Conservation (phyloP, 2,888 invertebrate genomes). For the Drosophila diplacantha region DNA sequence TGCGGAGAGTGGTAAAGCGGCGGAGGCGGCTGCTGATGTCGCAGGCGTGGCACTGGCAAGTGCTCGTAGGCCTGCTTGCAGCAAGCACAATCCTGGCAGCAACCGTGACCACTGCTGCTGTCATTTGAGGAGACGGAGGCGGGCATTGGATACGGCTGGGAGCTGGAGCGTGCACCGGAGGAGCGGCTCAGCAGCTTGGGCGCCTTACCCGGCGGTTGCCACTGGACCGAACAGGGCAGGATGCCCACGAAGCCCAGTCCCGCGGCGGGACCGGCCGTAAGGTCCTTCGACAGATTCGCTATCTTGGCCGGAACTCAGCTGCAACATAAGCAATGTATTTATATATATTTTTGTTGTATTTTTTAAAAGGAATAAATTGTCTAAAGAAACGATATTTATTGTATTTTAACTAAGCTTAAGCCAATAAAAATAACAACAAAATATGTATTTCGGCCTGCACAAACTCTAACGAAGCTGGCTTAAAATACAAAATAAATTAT, state of each 20-base stretch:
- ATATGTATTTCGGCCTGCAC: too few species aligned
- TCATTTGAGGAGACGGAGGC: neutral
- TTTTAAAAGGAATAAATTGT: neutral
- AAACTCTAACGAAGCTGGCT: conserved; percentile 2
- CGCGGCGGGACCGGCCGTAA: conserved; percentile 70
- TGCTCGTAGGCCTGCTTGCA: conserved; percentile 59
- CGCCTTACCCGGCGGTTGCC: conserved; percentile 70
- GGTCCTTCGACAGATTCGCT: conserved; percentile 51
- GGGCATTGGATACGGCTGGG: conserved; percentile 68
- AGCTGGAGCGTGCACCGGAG: conserved; percentile 52
- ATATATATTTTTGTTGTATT: neutral
- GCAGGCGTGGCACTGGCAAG: conserved; percentile 59
- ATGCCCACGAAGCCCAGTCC: conserved; percentile 76
- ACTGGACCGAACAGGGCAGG: conserved; percentile 75
- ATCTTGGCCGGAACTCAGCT: conserved; percentile 64
- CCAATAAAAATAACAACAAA: neutral
- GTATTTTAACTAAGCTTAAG: neutral
- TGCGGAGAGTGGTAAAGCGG: conserved; percentile 19
- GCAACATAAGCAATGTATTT: conserved; percentile 12
- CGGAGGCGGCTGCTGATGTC: conserved; percentile 48
- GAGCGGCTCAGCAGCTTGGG: conserved; percentile 62
- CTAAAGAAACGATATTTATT: too few species aligned
- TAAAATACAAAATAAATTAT: conserved; percentile 35
- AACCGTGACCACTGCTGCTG: conserved; percentile 15
- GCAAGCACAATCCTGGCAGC: conserved; percentile 51